These are phyloP conservation scores for Zele albiditarsus DNA, from an alignment of 2,888 invertebrate species.

Conservation along the genomic window DNA sequence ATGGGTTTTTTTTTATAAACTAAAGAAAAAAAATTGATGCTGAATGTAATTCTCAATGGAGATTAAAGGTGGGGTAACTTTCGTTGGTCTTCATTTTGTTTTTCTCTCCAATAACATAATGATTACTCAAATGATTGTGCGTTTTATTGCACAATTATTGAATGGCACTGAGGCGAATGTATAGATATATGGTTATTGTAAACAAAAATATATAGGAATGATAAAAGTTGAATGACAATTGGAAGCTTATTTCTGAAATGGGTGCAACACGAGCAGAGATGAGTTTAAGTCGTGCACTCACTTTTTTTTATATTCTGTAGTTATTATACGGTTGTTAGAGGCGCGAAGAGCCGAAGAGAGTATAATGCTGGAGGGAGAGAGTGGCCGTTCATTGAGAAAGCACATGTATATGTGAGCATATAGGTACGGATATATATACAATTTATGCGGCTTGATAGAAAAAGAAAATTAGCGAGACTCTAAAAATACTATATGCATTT, in stretches of 20 bases:
- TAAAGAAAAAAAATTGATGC: too few species aligned
- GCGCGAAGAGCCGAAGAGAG: not conserved
- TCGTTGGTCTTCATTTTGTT: not conserved
- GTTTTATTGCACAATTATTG: conserved; percentile 24
- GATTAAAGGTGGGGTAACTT: conserved; percentile 15
- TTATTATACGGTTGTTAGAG: conserved; percentile 11
- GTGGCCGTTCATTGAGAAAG: not conserved
- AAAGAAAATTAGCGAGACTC: not conserved
- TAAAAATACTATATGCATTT: not conserved
- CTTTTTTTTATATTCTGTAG: not conserved
- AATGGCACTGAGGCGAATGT: not conserved
- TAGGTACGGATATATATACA: not conserved
- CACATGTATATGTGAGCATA: not conserved
- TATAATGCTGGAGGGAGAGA: not conserved
- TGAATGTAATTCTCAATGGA: not conserved
- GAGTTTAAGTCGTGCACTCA: not conserved
- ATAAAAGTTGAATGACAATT: not conserved
- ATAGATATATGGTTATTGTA: not conserved
- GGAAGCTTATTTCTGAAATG: not conserved
- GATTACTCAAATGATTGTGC: conserved; percentile 26
- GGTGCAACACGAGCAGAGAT: not conserved
- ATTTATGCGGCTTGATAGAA: not conserved
- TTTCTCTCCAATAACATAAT: not conserved
- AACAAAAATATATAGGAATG: not conserved
- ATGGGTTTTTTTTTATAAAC: too few species aligned